These are phyloP conservation scores for Propithecus deckenii DNA, from an alignment of 2,797 vertebrate genomes.

Conservation along the genomic window DNA sequence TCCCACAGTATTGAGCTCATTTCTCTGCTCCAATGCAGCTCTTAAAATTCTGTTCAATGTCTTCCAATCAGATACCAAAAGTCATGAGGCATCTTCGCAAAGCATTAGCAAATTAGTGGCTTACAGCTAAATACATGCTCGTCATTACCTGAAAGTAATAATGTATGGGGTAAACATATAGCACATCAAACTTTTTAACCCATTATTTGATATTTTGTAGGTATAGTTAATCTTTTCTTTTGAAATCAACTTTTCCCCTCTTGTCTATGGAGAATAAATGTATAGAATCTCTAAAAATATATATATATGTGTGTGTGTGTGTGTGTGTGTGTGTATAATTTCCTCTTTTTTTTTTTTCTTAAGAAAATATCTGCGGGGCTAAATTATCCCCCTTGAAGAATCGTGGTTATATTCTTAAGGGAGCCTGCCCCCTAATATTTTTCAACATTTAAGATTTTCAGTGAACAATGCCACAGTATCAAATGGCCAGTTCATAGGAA, in stretches of 20 bases:
- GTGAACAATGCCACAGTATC: not conserved
- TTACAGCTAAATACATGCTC: conserved; percentile 94
- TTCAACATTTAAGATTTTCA: not conserved
- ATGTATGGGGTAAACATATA: conserved; percentile 79
- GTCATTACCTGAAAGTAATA: conserved; percentile 89
- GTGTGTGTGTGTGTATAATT: not conserved
- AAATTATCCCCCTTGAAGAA: not conserved
- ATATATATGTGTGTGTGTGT: not conserved
- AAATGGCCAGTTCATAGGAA: not conserved
- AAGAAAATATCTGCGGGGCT: not conserved
- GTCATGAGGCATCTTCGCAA: conserved; percentile 90
- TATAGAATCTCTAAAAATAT: not conserved
- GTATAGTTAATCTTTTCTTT: not conserved
- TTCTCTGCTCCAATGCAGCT: conserved; percentile 90
- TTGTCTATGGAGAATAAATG: not conserved
- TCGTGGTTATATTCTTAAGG: not conserved
- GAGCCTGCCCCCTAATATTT: not conserved
- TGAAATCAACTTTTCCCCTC: not conserved
- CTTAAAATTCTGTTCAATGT: conserved; percentile 93
- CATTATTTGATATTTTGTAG: conserved; percentile 28
- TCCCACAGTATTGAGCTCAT: conserved; percentile 88
- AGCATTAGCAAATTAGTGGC: conserved; percentile 94
- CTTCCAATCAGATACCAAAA: conserved; percentile 91
- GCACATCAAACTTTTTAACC: conserved; percentile 75
- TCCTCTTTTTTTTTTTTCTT: not conserved